These are phyloP conservation scores for Bruchidius siliquastri DNA, from an alignment of 2,888 invertebrate genomes.

Conservation along the genomic window DNA sequence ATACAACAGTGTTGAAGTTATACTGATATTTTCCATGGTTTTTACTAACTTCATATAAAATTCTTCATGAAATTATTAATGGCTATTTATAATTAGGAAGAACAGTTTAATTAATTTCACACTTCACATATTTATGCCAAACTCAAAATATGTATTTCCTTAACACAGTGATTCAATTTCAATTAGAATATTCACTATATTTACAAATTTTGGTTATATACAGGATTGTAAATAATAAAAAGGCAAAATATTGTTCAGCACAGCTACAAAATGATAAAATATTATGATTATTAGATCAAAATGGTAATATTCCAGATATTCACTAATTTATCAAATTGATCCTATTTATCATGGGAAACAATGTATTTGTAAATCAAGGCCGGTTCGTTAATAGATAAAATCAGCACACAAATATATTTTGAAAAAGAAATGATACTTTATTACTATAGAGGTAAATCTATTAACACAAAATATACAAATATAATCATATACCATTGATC, in stretches of 20 bases:
- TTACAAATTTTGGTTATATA: slow-evolving; percentile 25
- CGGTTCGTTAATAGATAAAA: no score
- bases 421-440: no score
- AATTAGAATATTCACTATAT: slow-evolving; percentile 10
- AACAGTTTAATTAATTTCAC: not conserved
- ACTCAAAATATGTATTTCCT: not conserved
- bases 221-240: slow-evolving; percentile 14
- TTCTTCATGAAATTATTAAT: not conserved
- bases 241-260: slow-evolving; percentile 4
- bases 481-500: not conserved
- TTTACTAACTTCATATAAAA: not conserved
- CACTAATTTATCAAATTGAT: no score
- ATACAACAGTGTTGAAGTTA: slow-evolving; percentile 4
- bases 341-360: no score
- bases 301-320: not conserved
- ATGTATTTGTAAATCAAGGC: no score
- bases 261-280: slow-evolving; percentile 7
- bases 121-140: not conserved
- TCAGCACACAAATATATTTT: no score
- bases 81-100: not conserved
- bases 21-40: not conserved
- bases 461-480: not conserved
- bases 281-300: slow-evolving; percentile 4
- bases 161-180: not conserved
- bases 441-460: no score